These are phyloP conservation scores for Scophthalmus maximus DNA, from an alignment of 2,113 vertebrate species.

Conservation along the genomic window DNA sequence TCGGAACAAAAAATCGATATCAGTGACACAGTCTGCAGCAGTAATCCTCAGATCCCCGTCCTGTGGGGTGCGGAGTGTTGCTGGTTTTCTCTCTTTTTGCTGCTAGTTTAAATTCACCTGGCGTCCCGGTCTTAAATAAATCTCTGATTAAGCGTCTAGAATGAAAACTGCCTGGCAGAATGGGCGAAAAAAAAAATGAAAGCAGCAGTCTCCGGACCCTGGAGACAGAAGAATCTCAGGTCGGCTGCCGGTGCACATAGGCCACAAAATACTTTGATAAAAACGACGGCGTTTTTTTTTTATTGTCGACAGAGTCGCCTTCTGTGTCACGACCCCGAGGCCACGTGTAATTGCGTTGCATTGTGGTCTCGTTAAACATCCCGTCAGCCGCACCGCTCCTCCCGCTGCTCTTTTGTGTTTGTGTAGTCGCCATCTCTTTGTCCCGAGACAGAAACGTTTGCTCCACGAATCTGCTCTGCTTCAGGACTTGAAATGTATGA, in stretches of 20 bases:
- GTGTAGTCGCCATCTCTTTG: not conserved
- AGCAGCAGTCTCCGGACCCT: slow-evolving; percentile 9
- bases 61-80: slow-evolving; percentile 1
- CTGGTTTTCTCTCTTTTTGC: slow-evolving; percentile 3
- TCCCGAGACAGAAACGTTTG: not conserved
- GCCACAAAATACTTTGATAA: slow-evolving; percentile 4
- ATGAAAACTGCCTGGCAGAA: slow-evolving; percentile 29
- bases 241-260: not conserved
- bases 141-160: slow-evolving; percentile 36
- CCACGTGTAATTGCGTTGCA: not conserved
- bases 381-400: not conserved
- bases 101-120: slow-evolving; percentile 41
- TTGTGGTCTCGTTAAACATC: not conserved
- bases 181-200: slow-evolving; percentile 16
- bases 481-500: not conserved
- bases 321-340: slow-evolving; percentile 20
- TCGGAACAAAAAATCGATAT: slow-evolving; percentile 45
- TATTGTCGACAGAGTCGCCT: not conserved
- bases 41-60: slow-evolving; percentile 43
- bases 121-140: slow-evolving; percentile 11
- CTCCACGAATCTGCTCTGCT: not conserved
- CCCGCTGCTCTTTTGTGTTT: not conserved
- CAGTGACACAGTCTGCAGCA: slow-evolving; percentile 38
- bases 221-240: not conserved
- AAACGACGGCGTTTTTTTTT: not conserved